A percentile compares a stretch with the other conserved stretches of the same genome.
These are phyloP conservation scores for Canis aureus DNA, from an alignment of 2,113 vertebrate genomes.

Conservation along the genomic window DNA sequence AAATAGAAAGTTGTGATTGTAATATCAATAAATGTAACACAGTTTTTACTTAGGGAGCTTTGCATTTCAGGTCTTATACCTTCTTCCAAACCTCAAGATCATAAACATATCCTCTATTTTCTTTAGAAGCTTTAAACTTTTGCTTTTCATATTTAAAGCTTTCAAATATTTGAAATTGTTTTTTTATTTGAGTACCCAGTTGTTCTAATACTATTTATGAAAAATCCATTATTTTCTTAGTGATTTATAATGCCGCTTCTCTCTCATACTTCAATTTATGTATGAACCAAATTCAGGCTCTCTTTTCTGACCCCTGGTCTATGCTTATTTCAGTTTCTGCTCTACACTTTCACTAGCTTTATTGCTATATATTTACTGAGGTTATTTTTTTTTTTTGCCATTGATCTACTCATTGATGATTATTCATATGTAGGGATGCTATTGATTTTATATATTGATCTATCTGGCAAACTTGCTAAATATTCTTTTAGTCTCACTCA, in stretches of 20 bases:
- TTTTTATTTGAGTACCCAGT: neutral
- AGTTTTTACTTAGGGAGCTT: neutral
- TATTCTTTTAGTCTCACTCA: neutral
- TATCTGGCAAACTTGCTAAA: neutral
- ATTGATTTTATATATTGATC: neutral
- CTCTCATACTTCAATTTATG: neutral
- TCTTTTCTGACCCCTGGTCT: neutral
- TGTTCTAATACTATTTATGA: neutral
- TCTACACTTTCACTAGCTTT: neutral
- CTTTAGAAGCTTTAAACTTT: neutral
- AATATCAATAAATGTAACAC: neutral
- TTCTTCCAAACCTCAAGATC: neutral
- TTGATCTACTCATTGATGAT: conserved; percentile 6
- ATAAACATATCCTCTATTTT: neutral
- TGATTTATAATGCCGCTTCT: neutral
- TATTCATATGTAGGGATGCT: neutral
- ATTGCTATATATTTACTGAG: neutral
- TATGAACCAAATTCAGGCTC: neutral
- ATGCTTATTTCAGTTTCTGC: neutral
- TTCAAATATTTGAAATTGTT: neutral
- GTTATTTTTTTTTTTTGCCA: neutral
- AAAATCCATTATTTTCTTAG: neutral
- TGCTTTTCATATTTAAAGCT: neutral
- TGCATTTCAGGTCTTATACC: neutral
- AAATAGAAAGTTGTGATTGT: neutral